Evolutionary conservation across 2,888 invertebrate species (phyloP), one percentile per base, ranked within the genome.

Genomic region (Plagiodera versicolora): DNA sequence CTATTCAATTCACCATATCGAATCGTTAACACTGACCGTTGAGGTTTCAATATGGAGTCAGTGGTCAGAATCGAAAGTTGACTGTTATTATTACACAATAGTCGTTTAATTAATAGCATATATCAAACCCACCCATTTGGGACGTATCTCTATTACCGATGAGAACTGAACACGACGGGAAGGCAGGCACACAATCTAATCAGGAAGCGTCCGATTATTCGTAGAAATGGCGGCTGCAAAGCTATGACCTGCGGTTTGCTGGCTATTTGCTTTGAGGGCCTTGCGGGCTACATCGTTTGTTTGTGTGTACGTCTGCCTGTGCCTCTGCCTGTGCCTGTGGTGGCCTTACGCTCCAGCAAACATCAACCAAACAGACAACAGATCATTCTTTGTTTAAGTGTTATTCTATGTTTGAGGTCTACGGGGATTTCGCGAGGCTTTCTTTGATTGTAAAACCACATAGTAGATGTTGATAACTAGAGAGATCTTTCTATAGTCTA

Each of bases 251-350:
- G 53, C 8, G 32, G 45, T 58, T 18, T 17, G 46, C 35, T 19
- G 18, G 52, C 32, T 45, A 58, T 58, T 58, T 28, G 32, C 58
- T 58, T 52, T 52, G 35, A 16, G 28, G 52, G 18, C 44, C 44
- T 17, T 19, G 35, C 44, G 45, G 8, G 16, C 32, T 10, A 39
- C 39, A 14, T 39, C 32, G 35, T 32, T 58, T 35, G 32, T 47
- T n/a, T n/a, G n/a, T n/a, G n/a, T n/a, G n/a, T n/a, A n/a, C n/a
- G n/a, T n/a, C n/a, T n/a, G n/a, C n/a, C n/a, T n/a, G n/a, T n/a
- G n/a, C n/a, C n/a, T n/a, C n/a, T n/a, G n/a, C n/a, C n/a, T n/a
- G n/a, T n/a, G n/a, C n/a, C n/a, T n/a, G n/a, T n/a, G n/a, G 35
- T 19, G 46, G 16, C 47, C 24, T 46, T 18, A 58, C 35, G 46